Evolutionary conservation across 64 coral and sea anemone species (phyloP), one percentile per base, ranked within the genome.

Genomic region (Stylophora pistillata): DNA sequence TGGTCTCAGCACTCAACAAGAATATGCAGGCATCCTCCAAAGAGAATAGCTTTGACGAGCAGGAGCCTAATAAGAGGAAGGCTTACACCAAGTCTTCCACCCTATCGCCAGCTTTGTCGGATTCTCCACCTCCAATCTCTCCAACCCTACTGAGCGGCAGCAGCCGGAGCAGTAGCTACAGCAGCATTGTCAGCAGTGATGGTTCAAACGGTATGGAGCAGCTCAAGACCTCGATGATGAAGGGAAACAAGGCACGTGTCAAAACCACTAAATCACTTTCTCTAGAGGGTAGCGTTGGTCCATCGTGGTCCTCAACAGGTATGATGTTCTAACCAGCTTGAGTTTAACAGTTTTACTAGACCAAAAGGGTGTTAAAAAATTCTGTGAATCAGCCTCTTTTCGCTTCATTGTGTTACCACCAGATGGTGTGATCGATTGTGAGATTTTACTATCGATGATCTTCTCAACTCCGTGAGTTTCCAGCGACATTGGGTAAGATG

Each of bases 151-250:
- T 93, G 53, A 96, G 87, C 61, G 94, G 94, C 1, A 95, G 94
- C 66, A 96, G 95, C 13, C 91, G 94, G 15, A 96, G 95, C 18
- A 96, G 95, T 41, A 93, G 91, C 69, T 93, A 93, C 56, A 96
- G 95, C 71, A 96, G 91, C 54, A 93, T 96, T 15, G 91, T 93
- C 37, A 93, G 91, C 72, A 91, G 93, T 23, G 91, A 91, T 12
- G 18, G 91, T 58, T 93, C 95, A 14, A 87, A 82, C 30, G 82
- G 87, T 28, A 53, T 73, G 30, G 95, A 96, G 70, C 91, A 93
- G 34, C 87, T 33, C 17, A 95, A 95, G 47, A 61, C 37, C 14
- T 25, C 85, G 10, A 76, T 76, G 33, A 13, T 81, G 26, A 89
- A 89, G 58, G 82, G 88, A 15, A 78, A 87, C 53, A 96, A 92